Percentiles rank a stretch among this genome's conserved stretches.
Conservation (phyloP, 2,888 invertebrate genomes). For the Oconnorella tubifera region DNA sequence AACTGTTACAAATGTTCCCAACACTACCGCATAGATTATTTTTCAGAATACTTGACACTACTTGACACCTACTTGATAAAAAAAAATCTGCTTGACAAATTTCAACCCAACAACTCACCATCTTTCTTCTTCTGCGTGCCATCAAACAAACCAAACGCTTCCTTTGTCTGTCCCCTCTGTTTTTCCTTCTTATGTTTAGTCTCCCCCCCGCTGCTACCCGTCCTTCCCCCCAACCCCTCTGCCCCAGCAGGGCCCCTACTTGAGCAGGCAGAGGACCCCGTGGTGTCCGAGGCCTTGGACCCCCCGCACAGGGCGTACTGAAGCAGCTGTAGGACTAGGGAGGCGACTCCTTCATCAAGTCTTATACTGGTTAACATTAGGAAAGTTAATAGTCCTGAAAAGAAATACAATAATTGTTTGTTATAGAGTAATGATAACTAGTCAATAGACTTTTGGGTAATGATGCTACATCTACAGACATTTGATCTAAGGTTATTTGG, state of each 20-base stretch:
- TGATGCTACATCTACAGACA: too few relatives aligned
- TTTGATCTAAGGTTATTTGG: too few relatives aligned
- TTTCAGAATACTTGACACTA: too few relatives aligned
- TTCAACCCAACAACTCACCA: too few relatives aligned
- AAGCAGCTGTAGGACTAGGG: conserved; percentile 81
- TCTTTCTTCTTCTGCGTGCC: conserved; percentile 5
- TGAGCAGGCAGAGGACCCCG: not conserved
- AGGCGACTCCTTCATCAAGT: conserved; percentile 83
- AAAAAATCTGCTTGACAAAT: too few relatives aligned
- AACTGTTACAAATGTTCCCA: too few relatives aligned
- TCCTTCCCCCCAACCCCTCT: not conserved
- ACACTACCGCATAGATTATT: too few relatives aligned
- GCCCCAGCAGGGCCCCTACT: not conserved
- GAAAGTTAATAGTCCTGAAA: conserved; percentile 67
- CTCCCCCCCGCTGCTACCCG: conserved; percentile 4
- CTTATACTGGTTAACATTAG: conserved; percentile 75
- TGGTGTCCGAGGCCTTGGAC: conserved; percentile 32
- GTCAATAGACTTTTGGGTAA: not conserved
- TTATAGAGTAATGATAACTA: not conserved
- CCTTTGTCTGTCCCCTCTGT: conserved; percentile 38
- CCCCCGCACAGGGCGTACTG: conserved; percentile 78
- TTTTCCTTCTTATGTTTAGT: conserved; percentile 43
- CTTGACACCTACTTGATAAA: too few relatives aligned
- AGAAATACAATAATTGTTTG: not conserved
- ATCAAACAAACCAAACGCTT: conserved; percentile 3